Conservation (phyloP, 1,140 invertebrate species). For the Achroia grisella region DNA sequence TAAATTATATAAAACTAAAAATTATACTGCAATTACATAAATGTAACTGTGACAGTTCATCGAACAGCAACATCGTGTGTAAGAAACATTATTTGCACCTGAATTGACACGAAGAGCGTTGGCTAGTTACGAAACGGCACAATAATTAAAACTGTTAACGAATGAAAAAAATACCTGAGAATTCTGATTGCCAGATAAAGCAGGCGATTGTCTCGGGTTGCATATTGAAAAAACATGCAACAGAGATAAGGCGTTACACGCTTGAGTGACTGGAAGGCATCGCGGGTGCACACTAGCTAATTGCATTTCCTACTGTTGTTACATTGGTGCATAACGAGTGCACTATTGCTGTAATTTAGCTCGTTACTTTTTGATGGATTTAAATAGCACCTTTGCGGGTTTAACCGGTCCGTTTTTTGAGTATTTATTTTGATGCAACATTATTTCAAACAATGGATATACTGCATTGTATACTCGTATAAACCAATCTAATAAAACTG, state of each 20-base stretch:
- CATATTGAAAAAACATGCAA: conserved; percentile 73
- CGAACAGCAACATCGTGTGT: conserved; percentile 22
- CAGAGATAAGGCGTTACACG: conserved; percentile 67
- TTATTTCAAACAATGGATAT: too few relatives aligned
- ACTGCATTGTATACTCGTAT: too few relatives aligned
- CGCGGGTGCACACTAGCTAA: conserved; percentile 49
- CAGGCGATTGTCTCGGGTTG: conserved; percentile 63
- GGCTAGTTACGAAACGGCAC: conserved; percentile 53
- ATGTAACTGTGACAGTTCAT: conserved; percentile 13
- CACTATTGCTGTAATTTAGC: conserved; percentile 21
- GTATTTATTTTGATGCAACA: too few relatives aligned
- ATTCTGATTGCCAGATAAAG: conserved; percentile 65
- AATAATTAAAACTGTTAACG: conserved; percentile 64
- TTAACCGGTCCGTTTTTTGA: not conserved
- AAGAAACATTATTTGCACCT: conserved; percentile 23
- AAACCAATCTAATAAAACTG: too few relatives aligned
- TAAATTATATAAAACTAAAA: not conserved
- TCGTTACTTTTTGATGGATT: conserved; percentile 19
- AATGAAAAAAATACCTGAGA: conserved; percentile 68
- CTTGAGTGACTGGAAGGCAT: conserved; percentile 56
- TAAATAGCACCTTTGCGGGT: conserved; percentile 5
- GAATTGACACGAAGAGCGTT: conserved; percentile 56
- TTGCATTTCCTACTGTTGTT: conserved; percentile 68
- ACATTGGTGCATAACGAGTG: conserved; percentile 53
- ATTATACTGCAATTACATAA: conserved; percentile 9